Evolutionary conservation across 1,140 invertebrate species (phyloP).

Genomic region (Lutraria rhynchaena): DNA sequence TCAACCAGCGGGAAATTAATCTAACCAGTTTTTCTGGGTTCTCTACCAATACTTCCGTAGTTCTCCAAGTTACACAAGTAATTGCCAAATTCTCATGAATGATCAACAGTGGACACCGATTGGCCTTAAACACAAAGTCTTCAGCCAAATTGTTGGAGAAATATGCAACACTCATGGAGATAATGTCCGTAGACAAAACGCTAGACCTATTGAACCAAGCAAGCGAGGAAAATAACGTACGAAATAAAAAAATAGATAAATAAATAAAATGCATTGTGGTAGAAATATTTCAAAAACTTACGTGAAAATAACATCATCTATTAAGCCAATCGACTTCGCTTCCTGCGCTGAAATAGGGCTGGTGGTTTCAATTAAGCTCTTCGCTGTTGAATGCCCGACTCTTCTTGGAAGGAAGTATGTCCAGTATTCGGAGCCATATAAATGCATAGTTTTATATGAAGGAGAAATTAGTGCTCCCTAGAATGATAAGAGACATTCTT

Average conservation of each 20-base stretch:
- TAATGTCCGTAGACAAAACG: not conserved
- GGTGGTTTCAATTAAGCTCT: not conserved
- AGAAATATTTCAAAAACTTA: not conserved
- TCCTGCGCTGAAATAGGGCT: not conserved
- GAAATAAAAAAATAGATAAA: not conserved
- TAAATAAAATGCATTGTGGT: not conserved
- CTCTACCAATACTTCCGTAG: too few species aligned
- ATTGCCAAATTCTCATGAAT: too few species aligned
- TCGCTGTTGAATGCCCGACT: conserved; percentile 10
- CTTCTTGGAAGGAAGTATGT: conserved; percentile 37
- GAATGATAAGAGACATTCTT: conserved; percentile 13
- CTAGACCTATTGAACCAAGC: too few species aligned
- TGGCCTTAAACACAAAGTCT: not conserved
- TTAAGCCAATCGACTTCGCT: conserved; percentile 2
- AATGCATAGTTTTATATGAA: conserved; percentile 46
- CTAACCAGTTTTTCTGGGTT: too few species aligned
- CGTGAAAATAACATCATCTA: conserved; percentile 20
- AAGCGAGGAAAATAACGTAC: too few species aligned
- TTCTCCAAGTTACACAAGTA: too few species aligned
- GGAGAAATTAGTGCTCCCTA: conserved; percentile 41
- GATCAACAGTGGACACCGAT: too few species aligned
- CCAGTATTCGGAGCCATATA: conserved; percentile 48
- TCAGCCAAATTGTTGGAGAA: not conserved
- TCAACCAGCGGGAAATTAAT: too few species aligned
- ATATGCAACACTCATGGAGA: not conserved